phyloP scores from a whole-genome alignment of 2,113 vertebrate genomes.

The Fukomys damarensis region DNA sequence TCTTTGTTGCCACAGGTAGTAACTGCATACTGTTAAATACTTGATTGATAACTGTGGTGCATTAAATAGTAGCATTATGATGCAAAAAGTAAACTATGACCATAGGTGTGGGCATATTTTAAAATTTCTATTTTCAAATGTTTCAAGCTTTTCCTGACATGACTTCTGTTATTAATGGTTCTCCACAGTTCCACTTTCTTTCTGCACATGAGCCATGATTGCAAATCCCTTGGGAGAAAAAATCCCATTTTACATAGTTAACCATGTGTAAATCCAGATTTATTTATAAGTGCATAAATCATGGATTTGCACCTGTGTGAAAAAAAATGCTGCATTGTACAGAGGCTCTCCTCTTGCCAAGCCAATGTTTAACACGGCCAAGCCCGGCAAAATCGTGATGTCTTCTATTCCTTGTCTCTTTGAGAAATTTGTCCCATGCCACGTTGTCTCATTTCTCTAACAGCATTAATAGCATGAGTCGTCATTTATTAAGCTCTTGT shows the following conservation, averaged over 20 bases:
- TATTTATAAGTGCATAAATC: slow-evolving; percentile 68
- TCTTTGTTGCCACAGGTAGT: neutral
- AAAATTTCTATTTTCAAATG: neutral
- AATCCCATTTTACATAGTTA: slow-evolving; percentile 36
- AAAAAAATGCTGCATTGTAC: slow-evolving; percentile 39
- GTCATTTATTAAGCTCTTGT: slow-evolving; percentile 50
- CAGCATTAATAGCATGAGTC: slow-evolving; percentile 22
- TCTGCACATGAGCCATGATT: neutral
- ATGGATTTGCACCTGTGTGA: slow-evolving; percentile 66
- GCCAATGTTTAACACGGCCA: slow-evolving; percentile 61
- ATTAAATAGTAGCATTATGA: neutral
- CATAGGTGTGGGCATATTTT: neutral
- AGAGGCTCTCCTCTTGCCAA: slow-evolving; percentile 70
- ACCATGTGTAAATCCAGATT: slow-evolving; percentile 66
- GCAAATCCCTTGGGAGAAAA: neutral
- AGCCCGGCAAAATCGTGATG: neutral
- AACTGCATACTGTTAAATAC: neutral
- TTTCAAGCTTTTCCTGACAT: slow-evolving; percentile 11
- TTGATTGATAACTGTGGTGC: neutral
- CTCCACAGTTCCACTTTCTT: neutral
- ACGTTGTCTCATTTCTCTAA: neutral
- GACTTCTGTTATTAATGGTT: slow-evolving; percentile 2
- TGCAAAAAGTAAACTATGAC: neutral
- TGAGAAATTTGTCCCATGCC: slow-evolving; percentile 27
- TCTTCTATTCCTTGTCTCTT: slow-evolving; percentile 6